A percentile compares a stretch with the other conserved stretches of the same genome.
Evolutionary conservation across 2,113 vertebrate species (phyloP).

Genomic region (Dryoscopus gambensis): DNA sequence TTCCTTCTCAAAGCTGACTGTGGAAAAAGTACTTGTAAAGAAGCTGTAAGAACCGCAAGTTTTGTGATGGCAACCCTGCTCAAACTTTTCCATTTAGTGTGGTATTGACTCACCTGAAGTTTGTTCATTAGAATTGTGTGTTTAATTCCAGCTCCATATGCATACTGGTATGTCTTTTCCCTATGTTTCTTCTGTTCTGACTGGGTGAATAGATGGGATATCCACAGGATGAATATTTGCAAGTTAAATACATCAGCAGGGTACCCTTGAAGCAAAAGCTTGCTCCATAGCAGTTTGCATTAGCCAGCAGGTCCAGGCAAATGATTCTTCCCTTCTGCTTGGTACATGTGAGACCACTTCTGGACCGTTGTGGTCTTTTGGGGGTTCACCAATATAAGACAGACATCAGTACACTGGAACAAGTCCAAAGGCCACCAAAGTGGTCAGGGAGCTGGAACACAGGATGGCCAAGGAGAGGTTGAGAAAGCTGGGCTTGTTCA

Average conservation of each 20-base stretch:
- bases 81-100: background rate
- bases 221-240: background rate
- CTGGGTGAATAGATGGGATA: background rate
- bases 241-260: background rate
- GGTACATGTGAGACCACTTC: background rate
- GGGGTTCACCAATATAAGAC: background rate
- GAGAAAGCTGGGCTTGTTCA: background rate
- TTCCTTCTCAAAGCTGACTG: background rate
- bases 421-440: background rate
- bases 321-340: background rate
- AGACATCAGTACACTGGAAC: background rate
- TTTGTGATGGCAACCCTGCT: background rate
- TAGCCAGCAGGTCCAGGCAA: background rate
- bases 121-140: background rate
- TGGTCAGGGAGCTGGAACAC: background rate
- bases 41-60: background rate
- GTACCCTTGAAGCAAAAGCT: background rate
- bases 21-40: background rate
- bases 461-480: rapidly evolving
- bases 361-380: background rate
- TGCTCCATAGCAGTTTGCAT: background rate
- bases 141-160: background rate
- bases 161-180: background rate
- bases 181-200: background rate
- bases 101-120: background rate